Evolutionary conservation across 2,888 invertebrate species (phyloP), one percentile per base, ranked within the genome.

Genomic region (Colostygia pectinataria): DNA sequence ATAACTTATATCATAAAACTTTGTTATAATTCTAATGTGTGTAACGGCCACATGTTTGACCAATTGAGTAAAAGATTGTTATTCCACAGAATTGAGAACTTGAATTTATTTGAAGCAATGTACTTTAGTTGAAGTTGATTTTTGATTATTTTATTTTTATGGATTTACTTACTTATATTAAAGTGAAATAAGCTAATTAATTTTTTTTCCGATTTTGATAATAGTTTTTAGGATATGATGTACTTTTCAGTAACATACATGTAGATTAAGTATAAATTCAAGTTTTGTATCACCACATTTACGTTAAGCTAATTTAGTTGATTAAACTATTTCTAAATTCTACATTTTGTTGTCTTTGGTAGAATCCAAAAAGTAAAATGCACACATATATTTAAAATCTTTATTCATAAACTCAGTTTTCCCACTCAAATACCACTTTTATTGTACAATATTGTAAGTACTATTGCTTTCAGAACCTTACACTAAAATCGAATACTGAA

Each of bases 391-490:
- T 12, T 37, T 48, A 41, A 37, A 47, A 24, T 34, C 5, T 39
- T 42, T 39, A 39, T 42, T 8, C 28, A 52, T 18, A 37, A 39
- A 24, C 24, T 31, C 20, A 23, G 12, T 41, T 12, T 6, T 10
- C 14, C 6, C 41, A 44, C 39, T 37, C 12, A 37, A 27, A 18
- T 23, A 50, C 40, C 50, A 38, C 34, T 41, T 39, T 37, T 43
- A 53, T 55, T 51, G 43, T 53, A 50, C 45, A 53, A 49, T 6
- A 4, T 15, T 32, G 15, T n/a, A n/a, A 6, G 20, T 20, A 43
- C 44, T 58, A 59, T 61, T 63, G 59, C 56, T 57, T 59, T 49
- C 27, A 31, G 37, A 36, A 42, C 28, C 45, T 51, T 42, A 51
- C 2, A 12, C 38, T 41, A 44, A 39, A 43, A 28, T 8, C 25